Evolutionary conservation across 2,113 vertebrate genomes (phyloP), one percentile per base, ranked within the genome.

Genomic region (Verasper variegatus): DNA sequence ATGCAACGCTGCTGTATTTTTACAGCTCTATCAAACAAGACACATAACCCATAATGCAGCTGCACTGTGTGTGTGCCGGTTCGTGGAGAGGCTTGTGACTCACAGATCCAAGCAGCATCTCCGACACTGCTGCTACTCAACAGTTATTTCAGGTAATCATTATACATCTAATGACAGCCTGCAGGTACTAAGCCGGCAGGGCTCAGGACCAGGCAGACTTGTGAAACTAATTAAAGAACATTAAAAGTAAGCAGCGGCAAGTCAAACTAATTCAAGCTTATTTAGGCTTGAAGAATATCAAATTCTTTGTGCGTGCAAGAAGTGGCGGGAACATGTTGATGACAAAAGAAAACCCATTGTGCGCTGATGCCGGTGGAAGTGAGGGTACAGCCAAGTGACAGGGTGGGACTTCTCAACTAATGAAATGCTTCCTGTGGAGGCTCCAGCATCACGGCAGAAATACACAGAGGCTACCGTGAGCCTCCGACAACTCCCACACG

Each of bases 391-490:
- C 15, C 35, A 17, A 67, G 60, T 72, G 78, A 78, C 63, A 73
- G 74, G 17, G 26, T 35, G 51, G 62, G 27, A 77, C 66, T 45
- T 70, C 42, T 51, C 56, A 35, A 0, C 69, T 84, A 67, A 76
- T 74, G 72, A 86, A 74, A 40, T 24, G 31, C 60, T 77, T 66
- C 76, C 75, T 42, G 55, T 11, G 21, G 58, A 63, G 31, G 21
- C 37, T 40, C 60, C 59, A 13, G 2, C 59, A 42, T 58, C 37
- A 3, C 11, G 2, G 20, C 61, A 1, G 56, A 68, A 54, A 78
- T 24, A 42, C 58, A 23, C 18, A 27, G 62, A 65, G 55, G 69
- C 31, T 7, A 31, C 31, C 31, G 31, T 31, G 31, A 31, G 31
- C 65, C 61, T 13, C 73, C 31, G 45, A 71, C 20, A 58, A 65